phyloP scores from a whole-genome alignment of 2,797 vertebrate species.

The Epinephelus awoara region DNA sequence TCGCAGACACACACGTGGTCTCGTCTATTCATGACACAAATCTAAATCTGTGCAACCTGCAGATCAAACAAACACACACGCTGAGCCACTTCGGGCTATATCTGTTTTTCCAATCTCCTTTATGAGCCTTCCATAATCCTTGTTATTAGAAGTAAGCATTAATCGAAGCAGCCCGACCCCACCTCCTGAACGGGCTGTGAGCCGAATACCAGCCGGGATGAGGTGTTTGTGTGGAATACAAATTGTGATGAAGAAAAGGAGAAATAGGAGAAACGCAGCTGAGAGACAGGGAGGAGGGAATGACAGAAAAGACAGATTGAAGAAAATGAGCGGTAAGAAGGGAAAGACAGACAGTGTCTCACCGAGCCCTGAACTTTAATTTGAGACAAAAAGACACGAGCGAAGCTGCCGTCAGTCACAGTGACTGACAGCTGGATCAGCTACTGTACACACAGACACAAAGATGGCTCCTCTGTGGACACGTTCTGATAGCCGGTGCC shows the following conservation, averaged over 20 bases:
- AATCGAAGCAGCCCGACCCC: slow-evolving; percentile 9
- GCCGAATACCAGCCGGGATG: neutral
- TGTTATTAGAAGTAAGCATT: slow-evolving; percentile 29
- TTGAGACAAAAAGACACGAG: neutral
- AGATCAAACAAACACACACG: slow-evolving; percentile 34
- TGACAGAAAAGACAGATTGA: neutral
- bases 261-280: neutral
- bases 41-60: slow-evolving; percentile 22
- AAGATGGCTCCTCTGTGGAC: neutral
- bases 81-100: neutral
- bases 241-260: neutral
- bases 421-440: slow-evolving; percentile 33
- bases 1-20: neutral
- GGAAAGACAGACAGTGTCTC: neutral
- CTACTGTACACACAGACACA: neutral
- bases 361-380: neutral
- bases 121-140: slow-evolving; percentile 40
- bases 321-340: neutral
- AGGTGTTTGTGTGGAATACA: slow-evolving; percentile 9
- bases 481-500: neutral
- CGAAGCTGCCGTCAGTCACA: slow-evolving; percentile 6
- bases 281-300: neutral
- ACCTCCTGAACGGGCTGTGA: neutral
- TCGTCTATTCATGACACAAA: neutral
- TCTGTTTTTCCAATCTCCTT: slow-evolving; percentile 28